Conservation (phyloP, 2,888 invertebrate genomes). For the Macrosoma leucophasiata region DNA sequence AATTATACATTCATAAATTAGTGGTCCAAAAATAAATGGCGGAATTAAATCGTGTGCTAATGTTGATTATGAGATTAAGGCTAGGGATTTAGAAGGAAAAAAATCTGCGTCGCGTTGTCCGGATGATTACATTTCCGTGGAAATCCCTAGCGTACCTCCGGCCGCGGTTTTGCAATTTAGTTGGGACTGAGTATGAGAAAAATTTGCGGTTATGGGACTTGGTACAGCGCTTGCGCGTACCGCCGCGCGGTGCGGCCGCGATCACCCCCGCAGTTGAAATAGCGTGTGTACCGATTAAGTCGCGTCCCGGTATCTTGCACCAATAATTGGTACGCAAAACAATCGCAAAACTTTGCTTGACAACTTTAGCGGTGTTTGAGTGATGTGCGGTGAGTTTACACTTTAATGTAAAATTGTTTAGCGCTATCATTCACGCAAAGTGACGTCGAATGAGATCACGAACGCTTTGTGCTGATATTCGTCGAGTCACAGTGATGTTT, state of each 20-base stretch:
- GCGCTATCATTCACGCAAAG: no score
- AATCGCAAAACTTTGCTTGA: constrained; percentile 20
- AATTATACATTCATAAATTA: no score
- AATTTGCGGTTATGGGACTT: constrained; percentile 44
- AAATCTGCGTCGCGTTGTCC: constrained; percentile 48
- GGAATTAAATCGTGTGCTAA: constrained; percentile 45
- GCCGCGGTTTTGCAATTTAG: constrained; percentile 66
- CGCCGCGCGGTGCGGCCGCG: constrained; percentile 27
- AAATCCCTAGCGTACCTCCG: constrained; percentile 53
- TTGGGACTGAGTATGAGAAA: constrained; percentile 59
- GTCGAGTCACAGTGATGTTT: no score
- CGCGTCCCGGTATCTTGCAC: no score
- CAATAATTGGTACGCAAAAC: no score
- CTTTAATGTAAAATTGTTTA: no score
- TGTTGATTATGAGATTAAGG: constrained; percentile 53
- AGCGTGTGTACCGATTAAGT: no score
- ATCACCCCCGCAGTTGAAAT: constrained; percentile 48
- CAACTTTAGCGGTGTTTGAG: constrained; percentile 21
- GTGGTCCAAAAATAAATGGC: no score
- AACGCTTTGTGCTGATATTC: no score
- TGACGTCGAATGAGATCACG: no score
- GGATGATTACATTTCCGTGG: constrained; percentile 56
- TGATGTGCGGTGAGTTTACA: constrained; percentile 30
- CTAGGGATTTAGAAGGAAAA: constrained; percentile 38
- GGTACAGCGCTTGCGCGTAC: constrained; percentile 41